phyloP scores from a whole-genome alignment of 2,797 vertebrate genomes.

The Denticeps clupeoides region DNA sequence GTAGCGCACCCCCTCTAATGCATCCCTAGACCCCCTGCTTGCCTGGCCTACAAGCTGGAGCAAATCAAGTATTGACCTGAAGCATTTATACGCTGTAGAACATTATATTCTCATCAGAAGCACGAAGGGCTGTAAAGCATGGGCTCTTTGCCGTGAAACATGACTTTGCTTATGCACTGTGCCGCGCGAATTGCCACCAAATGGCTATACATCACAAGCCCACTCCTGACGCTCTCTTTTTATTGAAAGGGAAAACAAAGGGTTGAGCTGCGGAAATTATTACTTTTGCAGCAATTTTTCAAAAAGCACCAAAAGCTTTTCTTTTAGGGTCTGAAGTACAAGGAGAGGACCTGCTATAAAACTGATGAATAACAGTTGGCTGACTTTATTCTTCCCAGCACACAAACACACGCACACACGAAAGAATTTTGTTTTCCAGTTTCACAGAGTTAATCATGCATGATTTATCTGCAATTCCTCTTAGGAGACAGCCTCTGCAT shows the following conservation, averaged over 20 bases:
- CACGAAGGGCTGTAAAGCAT: slow-evolving; percentile 83
- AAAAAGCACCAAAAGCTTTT: slow-evolving; percentile 85
- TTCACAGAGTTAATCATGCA: neutral
- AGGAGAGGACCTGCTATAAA: slow-evolving; percentile 71
- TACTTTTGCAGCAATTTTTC: slow-evolving; percentile 94
- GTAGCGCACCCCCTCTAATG: neutral
- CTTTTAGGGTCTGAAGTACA: slow-evolving; percentile 76
- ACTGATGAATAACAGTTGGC: slow-evolving; percentile 81
- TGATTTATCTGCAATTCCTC: neutral
- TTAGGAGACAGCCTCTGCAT: slow-evolving; percentile 5
- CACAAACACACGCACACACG: slow-evolving; percentile 31
- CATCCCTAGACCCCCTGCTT: neutral
- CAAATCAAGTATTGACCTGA: slow-evolving; percentile 93
- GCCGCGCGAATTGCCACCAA: slow-evolving; percentile 67
- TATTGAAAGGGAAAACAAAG: slow-evolving; percentile 99
- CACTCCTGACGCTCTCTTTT: slow-evolving; percentile 83
- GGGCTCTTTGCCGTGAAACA: slow-evolving; percentile 87
- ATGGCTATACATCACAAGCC: slow-evolving; percentile 85
- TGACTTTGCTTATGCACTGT: slow-evolving; percentile 87
- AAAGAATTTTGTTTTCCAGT: neutral
- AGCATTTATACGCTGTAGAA: slow-evolving; percentile 86
- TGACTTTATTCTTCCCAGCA: slow-evolving; percentile 71
- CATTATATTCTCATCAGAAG: slow-evolving; percentile 94
- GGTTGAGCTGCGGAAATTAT: slow-evolving; percentile 93
- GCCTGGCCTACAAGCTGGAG: slow-evolving; percentile 72